Percentiles rank a stretch among this genome's conserved stretches.
Evolutionary conservation across 2,797 vertebrate genomes (phyloP).

Genomic region (Lemur catta): DNA sequence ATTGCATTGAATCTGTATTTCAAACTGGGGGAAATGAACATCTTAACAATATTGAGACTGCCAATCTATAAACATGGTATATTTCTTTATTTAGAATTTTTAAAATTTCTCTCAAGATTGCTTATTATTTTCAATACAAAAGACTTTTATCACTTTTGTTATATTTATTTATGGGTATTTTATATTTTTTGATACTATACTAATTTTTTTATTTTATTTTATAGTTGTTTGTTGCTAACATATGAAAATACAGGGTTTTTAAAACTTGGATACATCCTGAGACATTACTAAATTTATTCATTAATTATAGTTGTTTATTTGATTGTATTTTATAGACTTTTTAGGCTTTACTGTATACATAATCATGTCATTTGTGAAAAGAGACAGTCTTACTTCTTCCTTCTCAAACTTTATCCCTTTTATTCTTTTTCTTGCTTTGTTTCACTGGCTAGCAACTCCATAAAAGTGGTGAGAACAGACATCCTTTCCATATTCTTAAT

Average conservation of each 20-base stretch:
- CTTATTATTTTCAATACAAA: not conserved
- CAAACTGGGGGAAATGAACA: not conserved
- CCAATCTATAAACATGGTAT: not conserved
- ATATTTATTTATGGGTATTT: constrained; percentile 30
- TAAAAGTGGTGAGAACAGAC: not conserved
- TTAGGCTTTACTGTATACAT: not conserved
- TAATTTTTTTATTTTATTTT: constrained; percentile 23
- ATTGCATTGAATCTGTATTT: not conserved
- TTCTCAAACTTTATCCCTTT: not conserved
- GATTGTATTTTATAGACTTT: not conserved
- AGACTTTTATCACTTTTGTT: not conserved
- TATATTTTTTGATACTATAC: not conserved
- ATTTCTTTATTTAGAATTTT: constrained; percentile 30
- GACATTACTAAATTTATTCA: not conserved
- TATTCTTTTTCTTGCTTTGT: constrained; percentile 10
- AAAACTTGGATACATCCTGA: not conserved
- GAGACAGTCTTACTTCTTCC: not conserved
- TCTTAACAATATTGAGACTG: not conserved
- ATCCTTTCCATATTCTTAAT: not conserved
- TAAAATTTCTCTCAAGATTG: not conserved
- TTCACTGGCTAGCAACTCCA: not conserved
- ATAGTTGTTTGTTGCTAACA: not conserved
- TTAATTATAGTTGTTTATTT: not conserved
- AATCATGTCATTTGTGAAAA: not conserved
- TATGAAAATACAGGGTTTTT: not conserved